These are phyloP conservation scores for Vireo altiloquus DNA, from an alignment of 2,113 vertebrate species.

Conservation along the genomic window DNA sequence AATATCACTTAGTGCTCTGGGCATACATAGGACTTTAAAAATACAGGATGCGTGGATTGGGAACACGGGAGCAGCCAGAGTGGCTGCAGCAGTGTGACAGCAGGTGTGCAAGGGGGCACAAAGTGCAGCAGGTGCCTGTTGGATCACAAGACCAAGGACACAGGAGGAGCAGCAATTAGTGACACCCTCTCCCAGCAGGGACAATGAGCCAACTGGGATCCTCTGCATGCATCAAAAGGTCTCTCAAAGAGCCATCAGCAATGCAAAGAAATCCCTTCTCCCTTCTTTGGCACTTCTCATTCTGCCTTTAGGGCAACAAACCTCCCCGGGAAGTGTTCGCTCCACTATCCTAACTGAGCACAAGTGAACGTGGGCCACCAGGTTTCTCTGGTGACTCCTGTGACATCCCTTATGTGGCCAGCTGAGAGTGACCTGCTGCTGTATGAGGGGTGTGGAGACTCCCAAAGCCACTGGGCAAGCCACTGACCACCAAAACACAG, in stretches of 20 bases:
- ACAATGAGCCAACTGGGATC: neutral
- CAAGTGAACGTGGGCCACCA: neutral
- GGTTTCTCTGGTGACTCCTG: neutral
- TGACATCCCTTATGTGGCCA: neutral
- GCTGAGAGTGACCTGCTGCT: neutral
- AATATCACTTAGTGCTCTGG: neutral
- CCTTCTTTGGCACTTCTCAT: neutral
- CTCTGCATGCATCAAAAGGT: neutral
- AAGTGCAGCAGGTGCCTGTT: neutral
- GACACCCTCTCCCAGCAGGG: neutral
- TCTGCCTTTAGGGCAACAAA: neutral
- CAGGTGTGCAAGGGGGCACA: neutral
- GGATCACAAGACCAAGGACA: neutral
- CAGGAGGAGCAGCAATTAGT: neutral
- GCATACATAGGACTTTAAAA: neutral
- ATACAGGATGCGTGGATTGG: neutral
- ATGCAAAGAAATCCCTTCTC: neutral
- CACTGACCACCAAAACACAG: neutral
- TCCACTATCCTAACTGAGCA: neutral
- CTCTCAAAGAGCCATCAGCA: neutral
- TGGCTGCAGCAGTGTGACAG: neutral
- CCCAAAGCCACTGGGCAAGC: neutral
- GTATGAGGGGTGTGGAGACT: neutral
- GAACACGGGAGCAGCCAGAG: neutral
- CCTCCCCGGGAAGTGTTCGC: fast-evolving